Evolutionary conservation across 2,888 invertebrate species (phyloP).

Genomic region (Deilephila porcellus): DNA sequence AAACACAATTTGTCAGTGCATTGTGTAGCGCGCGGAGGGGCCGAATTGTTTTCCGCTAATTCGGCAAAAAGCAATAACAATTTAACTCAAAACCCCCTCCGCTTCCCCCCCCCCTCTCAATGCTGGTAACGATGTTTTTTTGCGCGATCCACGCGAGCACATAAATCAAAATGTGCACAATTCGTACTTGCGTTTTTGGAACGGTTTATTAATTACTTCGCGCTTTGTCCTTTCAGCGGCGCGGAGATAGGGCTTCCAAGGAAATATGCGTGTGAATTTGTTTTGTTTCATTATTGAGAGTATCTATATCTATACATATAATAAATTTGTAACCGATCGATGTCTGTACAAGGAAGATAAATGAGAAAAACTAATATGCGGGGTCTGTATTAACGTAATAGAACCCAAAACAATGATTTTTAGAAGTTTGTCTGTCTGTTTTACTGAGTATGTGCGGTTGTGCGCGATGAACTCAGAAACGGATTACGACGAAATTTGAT

Average conservation of each 20-base stretch:
- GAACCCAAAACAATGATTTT: too few relatives aligned
- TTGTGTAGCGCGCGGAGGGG: slow-evolving; percentile 34
- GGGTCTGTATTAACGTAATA: too few relatives aligned
- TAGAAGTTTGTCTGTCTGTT: too few relatives aligned
- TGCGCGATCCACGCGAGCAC: slow-evolving; percentile 38
- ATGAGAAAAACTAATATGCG: too few relatives aligned
- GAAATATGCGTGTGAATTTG: background rate
- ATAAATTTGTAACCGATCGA: too few relatives aligned
- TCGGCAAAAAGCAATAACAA: slow-evolving; percentile 54
- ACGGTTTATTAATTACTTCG: slow-evolving; percentile 30
- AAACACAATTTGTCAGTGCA: slow-evolving; percentile 20
- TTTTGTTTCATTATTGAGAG: too few relatives aligned
- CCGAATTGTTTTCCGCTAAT: slow-evolving; percentile 48
- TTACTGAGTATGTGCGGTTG: too few relatives aligned
- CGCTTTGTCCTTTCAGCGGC: background rate
- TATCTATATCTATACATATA: too few relatives aligned
- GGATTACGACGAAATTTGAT: too few relatives aligned
- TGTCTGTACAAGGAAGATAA: too few relatives aligned
- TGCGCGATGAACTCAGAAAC: too few relatives aligned
- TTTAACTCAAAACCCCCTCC: slow-evolving; percentile 37
- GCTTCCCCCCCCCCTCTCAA: background rate
- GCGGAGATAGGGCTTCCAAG: background rate
- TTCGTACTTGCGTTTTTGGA: slow-evolving; percentile 39
- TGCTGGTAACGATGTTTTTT: slow-evolving; percentile 32
- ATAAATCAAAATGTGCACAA: slow-evolving; percentile 44